Percentiles rank a stretch among this genome's conserved stretches.
These are phyloP conservation scores for Centropus bengalensis DNA, from an alignment of 2,113 vertebrate species.

Conservation along the genomic window DNA sequence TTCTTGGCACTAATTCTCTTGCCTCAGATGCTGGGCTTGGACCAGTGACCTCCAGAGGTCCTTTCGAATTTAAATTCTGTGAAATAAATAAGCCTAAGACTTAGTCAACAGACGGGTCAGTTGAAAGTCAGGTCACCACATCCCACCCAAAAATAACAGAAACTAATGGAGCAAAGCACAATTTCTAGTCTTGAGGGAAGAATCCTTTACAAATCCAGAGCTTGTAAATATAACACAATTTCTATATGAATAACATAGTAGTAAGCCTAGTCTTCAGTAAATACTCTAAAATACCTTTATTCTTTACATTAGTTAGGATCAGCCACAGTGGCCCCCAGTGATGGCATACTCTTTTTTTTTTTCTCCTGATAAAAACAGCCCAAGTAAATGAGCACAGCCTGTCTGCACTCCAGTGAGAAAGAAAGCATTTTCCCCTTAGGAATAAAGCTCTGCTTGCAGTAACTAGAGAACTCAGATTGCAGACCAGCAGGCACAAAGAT, in stretches of 20 bases:
- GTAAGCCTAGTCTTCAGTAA: neutral
- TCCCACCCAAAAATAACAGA: neutral
- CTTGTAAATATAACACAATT: neutral
- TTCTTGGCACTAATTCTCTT: neutral
- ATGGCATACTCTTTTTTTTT: neutral
- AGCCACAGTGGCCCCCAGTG: neutral
- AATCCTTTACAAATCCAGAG: neutral
- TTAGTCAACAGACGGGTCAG: neutral
- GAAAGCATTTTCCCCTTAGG: neutral
- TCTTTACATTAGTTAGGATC: neutral
- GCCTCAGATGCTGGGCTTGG: neutral
- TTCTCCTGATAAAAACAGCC: neutral
- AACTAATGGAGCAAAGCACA: neutral
- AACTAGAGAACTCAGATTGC: neutral
- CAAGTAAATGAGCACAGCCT: neutral
- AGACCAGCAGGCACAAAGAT: neutral
- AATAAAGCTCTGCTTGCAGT: neutral
- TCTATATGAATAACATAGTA: neutral
- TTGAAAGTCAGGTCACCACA: neutral
- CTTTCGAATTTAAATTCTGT: neutral
- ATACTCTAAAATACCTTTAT: neutral
- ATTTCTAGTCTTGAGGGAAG: neutral
- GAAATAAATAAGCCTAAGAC: constrained; percentile 2
- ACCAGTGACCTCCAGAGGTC: neutral
- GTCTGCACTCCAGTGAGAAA: neutral